phyloP scores from a whole-genome alignment of 2,113 vertebrate species.

The Artemisiospiza belli region DNA sequence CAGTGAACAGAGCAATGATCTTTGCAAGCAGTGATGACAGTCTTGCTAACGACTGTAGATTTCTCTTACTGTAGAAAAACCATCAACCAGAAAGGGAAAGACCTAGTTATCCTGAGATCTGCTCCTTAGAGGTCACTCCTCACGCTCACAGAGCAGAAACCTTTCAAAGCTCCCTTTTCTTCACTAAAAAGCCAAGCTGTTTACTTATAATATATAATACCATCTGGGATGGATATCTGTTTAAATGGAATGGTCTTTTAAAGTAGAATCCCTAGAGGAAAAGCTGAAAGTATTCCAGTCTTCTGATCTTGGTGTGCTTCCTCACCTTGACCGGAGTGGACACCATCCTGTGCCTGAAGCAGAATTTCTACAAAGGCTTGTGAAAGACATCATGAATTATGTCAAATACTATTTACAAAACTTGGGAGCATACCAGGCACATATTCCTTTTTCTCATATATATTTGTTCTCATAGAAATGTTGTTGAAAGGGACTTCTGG shows the following conservation, averaged over 20 bases:
- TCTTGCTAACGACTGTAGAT: neutral
- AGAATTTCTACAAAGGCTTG: neutral
- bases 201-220: neutral
- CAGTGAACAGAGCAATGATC: neutral
- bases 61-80: neutral
- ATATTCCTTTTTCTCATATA: fast-evolving
- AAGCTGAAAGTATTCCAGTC: neutral
- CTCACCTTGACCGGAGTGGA: neutral
- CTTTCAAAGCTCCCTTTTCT: neutral
- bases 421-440: neutral
- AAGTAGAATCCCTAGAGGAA: neutral
- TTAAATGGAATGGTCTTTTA: neutral
- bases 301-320: neutral
- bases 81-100: neutral
- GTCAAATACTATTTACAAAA: neutral
- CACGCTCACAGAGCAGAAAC: neutral
- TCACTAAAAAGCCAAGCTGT: neutral
- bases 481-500: neutral
- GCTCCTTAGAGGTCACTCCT: neutral
- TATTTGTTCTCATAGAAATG: neutral
- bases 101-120: neutral
- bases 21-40: neutral
- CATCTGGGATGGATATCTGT: neutral
- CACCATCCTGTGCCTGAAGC: neutral
- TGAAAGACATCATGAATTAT: neutral